Evolutionary conservation across 2,113 vertebrate species (phyloP).

Genomic region (Hyaena hyaena): DNA sequence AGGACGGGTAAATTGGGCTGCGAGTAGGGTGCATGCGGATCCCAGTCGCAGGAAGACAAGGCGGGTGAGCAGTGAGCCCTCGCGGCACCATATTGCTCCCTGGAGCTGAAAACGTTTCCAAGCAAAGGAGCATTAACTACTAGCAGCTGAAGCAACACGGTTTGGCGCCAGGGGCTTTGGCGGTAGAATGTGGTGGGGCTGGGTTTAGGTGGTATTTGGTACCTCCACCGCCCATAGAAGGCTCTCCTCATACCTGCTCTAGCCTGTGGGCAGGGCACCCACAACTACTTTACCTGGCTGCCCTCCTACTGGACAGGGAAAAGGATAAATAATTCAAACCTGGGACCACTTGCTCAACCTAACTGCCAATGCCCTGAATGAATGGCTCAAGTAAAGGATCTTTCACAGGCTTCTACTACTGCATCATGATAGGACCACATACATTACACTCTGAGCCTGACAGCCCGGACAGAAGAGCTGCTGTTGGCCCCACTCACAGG

Average conservation of each 20-base stretch:
- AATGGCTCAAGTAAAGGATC: not conserved
- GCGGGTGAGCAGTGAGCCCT: not conserved
- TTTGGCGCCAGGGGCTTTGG: conserved; percentile 54
- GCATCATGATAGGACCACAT: no score
- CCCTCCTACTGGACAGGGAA: not conserved
- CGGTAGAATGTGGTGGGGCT: not conserved
- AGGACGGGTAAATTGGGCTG: not conserved
- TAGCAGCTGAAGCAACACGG: conserved; percentile 73
- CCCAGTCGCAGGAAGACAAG: not conserved
- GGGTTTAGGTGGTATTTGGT: conserved; percentile 65
- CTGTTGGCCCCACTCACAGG: not conserved
- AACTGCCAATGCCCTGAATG: not conserved
- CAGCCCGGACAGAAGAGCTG: not conserved
- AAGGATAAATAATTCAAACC: not conserved
- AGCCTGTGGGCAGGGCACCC: not conserved
- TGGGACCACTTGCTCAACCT: not conserved
- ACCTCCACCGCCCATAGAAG: not conserved
- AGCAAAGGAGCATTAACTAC: conserved; percentile 62
- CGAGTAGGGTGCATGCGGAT: not conserved
- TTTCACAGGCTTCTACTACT: not conserved
- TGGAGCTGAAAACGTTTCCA: conserved; percentile 60
- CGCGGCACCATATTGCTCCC: conserved; percentile 45
- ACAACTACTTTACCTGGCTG: not conserved
- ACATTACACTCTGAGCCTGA: not conserved
- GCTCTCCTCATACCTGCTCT: conserved; percentile 6